Base-by-base conservation (phyloP, 2,113 vertebrate species). In the Apistogramma diplotaenia region DNA sequence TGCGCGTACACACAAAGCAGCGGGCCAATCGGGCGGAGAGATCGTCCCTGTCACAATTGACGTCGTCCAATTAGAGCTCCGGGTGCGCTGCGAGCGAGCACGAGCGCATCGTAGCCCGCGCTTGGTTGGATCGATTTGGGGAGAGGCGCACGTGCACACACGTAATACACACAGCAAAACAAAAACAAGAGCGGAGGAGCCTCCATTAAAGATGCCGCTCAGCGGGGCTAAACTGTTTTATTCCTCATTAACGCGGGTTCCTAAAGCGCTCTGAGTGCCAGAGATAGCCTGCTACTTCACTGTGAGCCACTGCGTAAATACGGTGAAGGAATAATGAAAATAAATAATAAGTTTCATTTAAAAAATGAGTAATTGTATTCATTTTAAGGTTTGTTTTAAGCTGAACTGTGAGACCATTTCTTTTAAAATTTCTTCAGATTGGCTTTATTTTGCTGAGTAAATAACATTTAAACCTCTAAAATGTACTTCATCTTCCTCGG, bases 1-100 rank as follows among this genome's bases (percentile, higher is more conserved):
- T 96, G 95, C 93, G 84, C 90, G 92, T 88, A 92, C 96, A 96
- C 96, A 95, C 95, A 96, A 31, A 94, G 96, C 94, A 76, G 80
- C 82, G 73, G 86, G 73, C 97, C 97, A 98, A 99, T 97, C 76
- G 37, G 65, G 13, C 12, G 51, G 65, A 21, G 15, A 61, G 76
- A 87, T 79, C 87, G 87, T 89, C 82, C 85, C 92, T 94, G 96
- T 96, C 96, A 93, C 90, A 84, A 80, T 75, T 77, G 85, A 88
- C 85, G 90, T 33, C 70, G 87, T 37, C 97, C 97, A 97, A 98
- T 97, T 70, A 83, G 87, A 61, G 85, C 57, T 55, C 73, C 55
- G 59, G 81, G 88, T 71, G 85, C 87, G 90, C 89, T 8, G 16
- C 18, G 19, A 1, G 5, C 73, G 2, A 31, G 51, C 56, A 15